phyloP scores from a whole-genome alignment of 2,797 vertebrate genomes.

The Triplophysa yarkandensis region DNA sequence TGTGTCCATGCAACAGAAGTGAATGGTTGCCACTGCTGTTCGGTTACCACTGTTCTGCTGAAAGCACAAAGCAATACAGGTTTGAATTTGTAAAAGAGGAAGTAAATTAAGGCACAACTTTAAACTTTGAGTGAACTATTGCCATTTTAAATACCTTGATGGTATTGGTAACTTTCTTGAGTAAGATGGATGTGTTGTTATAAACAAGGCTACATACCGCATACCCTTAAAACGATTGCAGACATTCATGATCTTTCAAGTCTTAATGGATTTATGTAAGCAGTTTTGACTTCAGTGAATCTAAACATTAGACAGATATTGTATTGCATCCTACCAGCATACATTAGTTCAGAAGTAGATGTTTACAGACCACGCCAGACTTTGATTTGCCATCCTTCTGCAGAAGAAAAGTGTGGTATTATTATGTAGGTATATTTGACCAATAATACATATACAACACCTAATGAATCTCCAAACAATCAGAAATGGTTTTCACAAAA shows the following conservation, averaged over 20 bases:
- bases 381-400: slow-evolving; percentile 6
- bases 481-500: background rate
- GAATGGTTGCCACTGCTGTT: too few species aligned
- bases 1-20: too few species aligned
- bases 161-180: background rate
- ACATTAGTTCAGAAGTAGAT: background rate
- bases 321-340: background rate
- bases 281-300: background rate
- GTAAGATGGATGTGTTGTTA: background rate
- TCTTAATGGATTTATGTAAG: background rate
- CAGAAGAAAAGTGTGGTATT: slow-evolving; percentile 65
- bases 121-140: too few species aligned
- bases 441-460: slow-evolving; percentile 64
- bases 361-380: background rate
- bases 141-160: background rate
- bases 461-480: slow-evolving; percentile 58
- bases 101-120: too few species aligned
- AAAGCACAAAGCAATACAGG: too few species aligned
- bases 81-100: too few species aligned
- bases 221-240: background rate
- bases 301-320: slow-evolving; percentile 1
- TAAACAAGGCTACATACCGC: background rate
- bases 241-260: background rate
- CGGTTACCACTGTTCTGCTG: too few species aligned
- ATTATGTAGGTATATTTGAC: slow-evolving; percentile 61